A percentile compares a stretch with the other conserved stretches of the same genome.
Conservation (phyloP, 2,113 vertebrate genomes). For the Myotis yumanensis region DNA sequence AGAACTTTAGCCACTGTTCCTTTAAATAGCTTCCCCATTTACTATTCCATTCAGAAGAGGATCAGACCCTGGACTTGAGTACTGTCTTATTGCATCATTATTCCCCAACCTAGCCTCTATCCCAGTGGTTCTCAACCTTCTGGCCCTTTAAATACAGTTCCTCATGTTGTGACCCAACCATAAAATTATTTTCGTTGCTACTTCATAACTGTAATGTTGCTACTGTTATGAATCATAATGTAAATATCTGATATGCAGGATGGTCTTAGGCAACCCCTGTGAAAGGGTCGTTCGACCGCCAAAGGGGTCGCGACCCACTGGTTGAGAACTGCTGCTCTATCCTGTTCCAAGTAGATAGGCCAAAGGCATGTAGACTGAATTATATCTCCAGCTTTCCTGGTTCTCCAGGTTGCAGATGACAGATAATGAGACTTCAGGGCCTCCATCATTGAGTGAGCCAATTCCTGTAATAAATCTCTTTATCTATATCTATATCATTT, state of each 20-base stretch:
- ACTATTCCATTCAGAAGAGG: neutral
- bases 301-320: too few species aligned
- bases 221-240: too few species aligned
- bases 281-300: too few species aligned
- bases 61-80: neutral
- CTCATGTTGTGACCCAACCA: too few species aligned
- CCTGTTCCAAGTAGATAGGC: neutral
- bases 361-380: neutral
- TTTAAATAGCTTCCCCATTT: neutral
- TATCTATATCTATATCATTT: neutral
- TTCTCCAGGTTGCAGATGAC: neutral
- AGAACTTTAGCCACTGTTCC: neutral
- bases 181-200: too few species aligned
- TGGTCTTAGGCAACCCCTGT: too few species aligned
- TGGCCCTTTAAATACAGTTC: too few species aligned
- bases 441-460: neutral
- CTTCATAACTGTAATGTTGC: too few species aligned
- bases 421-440: neutral
- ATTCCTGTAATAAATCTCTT: neutral
- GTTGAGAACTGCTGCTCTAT: neutral
- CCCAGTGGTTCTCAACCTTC: neutral
- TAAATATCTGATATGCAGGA: too few species aligned
- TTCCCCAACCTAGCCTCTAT: neutral
- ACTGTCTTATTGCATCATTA: neutral
- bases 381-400: neutral